phyloP scores from a whole-genome alignment of 2,797 vertebrate genomes.

The Siniperca scherzeri region DNA sequence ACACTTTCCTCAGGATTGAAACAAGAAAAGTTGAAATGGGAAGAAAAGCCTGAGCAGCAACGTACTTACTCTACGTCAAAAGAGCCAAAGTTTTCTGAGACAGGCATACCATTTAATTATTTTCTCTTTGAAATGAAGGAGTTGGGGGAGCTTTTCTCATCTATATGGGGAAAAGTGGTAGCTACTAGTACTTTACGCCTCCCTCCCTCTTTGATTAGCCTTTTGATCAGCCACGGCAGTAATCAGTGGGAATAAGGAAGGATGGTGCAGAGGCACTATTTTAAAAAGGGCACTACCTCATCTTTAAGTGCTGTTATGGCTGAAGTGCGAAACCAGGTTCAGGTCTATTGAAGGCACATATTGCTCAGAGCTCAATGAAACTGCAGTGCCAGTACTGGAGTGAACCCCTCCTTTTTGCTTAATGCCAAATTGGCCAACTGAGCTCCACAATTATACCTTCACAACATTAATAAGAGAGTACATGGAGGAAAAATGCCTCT shows the following conservation, averaged over 20 bases:
- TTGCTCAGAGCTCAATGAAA: slow-evolving; percentile 48
- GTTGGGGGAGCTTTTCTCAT: slow-evolving; percentile 48
- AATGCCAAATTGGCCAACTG: slow-evolving; percentile 69
- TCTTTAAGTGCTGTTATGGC: slow-evolving; percentile 66
- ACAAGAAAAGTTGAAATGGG: not conserved
- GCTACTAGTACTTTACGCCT: slow-evolving; percentile 61
- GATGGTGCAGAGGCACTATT: slow-evolving; percentile 68
- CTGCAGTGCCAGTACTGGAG: slow-evolving; percentile 58
- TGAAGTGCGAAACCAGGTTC: slow-evolving; percentile 64
- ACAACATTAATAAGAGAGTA: slow-evolving; percentile 69
- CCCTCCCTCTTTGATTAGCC: slow-evolving; percentile 81
- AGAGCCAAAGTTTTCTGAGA: slow-evolving; percentile 51
- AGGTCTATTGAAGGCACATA: slow-evolving; percentile 50
- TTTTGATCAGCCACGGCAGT: slow-evolving; percentile 79
- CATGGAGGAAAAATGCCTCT: slow-evolving; percentile 60
- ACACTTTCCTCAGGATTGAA: slow-evolving; percentile 5
- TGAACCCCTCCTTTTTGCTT: slow-evolving; percentile 59
- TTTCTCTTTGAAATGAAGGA: slow-evolving; percentile 62
- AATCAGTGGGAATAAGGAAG: slow-evolving; percentile 76
- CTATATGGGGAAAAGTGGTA: slow-evolving; percentile 61
- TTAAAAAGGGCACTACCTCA: slow-evolving; percentile 60
- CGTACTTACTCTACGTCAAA: slow-evolving; percentile 26
- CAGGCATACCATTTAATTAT: slow-evolving; percentile 65
- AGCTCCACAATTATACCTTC: slow-evolving; percentile 75
- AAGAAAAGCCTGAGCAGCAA: slow-evolving; percentile 36